Base-by-base conservation (phyloP, 2,888 invertebrate genomes). In the Platycheirus rosarum region DNA sequence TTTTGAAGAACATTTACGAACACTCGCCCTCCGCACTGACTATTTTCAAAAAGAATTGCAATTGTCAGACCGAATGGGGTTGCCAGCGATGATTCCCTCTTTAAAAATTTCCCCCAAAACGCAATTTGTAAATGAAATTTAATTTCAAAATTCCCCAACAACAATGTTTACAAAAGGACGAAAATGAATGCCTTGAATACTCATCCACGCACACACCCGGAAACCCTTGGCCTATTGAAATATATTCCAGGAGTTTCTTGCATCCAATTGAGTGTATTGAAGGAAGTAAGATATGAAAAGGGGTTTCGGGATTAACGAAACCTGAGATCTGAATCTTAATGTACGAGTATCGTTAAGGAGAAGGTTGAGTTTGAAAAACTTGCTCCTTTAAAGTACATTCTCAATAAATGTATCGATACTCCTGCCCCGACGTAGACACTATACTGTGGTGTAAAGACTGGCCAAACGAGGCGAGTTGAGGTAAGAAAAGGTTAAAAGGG, bases 111-210 rank as follows among this genome's bases (percentile, higher is more conserved):
- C 49, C 44, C n/a, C n/a, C n/a, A n/a, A n/a, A 80, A 80, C 75
- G 75, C 60, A 75, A 66, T 80, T 80, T 80, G 75, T 80, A 75
- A 69, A 80, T 80, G 63, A 75, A 80, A 79, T 70, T 60, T 75
- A 69, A 80, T 70, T 75, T 75, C 20, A 11, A 70, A 79, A 65
- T 60, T 79, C 62, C n/a, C 62, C 9, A 46, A 79, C 35, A 49
- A 73, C 7, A 14, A 4, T 8, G 26, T 55, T 14, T 49, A 46
- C 42, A 48, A 14, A 55, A 14, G 29, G 26, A 7, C 63, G 18
- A 51, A n/a, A 8, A 11, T n/a, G 23, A 9, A 32, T 20, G 32
- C 42, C 32, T 16, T 32, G 29, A 32, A 29, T 2, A 13, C 26
- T 3, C 40, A 29, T 14, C 18, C 37, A 55, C 49, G 13, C 69